phyloP scores from a whole-genome alignment of 2,113 vertebrate species.

The Brachyhypopomus gauderio region DNA sequence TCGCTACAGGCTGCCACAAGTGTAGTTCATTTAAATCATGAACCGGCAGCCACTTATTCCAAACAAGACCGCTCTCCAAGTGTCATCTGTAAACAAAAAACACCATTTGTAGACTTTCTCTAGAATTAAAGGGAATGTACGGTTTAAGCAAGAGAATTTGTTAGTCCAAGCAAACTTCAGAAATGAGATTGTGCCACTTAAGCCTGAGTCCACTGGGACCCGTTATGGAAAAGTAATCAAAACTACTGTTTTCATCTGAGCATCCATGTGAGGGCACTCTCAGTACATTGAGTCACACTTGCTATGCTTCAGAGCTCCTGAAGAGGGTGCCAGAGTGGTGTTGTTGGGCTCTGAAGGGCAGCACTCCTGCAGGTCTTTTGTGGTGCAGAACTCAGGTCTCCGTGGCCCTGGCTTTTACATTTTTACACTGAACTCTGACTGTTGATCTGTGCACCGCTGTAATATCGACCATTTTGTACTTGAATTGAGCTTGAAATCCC shows the following conservation, averaged over 20 bases:
- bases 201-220: too few species aligned
- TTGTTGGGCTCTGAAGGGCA: not conserved
- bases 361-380: not conserved
- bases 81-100: not conserved
- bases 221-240: too few species aligned
- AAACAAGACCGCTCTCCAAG: not conserved
- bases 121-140: too few species aligned
- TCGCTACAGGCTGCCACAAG: too few species aligned
- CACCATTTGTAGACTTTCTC: not conserved
- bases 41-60: not conserved
- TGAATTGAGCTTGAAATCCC: not conserved
- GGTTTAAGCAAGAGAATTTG: too few species aligned
- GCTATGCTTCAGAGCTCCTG: not conserved
- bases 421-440: too few species aligned
- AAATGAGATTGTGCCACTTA: too few species aligned
- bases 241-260: too few species aligned
- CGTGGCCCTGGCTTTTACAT: not conserved
- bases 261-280: not conserved
- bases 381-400: too few species aligned
- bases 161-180: too few species aligned
- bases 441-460: not conserved
- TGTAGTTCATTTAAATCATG: not conserved
- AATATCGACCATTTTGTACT: not conserved
- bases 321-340: constrained; percentile 6
- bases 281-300: not conserved